phyloP scores from a whole-genome alignment of 2,797 vertebrate genomes.

The Chrosomus eos region DNA sequence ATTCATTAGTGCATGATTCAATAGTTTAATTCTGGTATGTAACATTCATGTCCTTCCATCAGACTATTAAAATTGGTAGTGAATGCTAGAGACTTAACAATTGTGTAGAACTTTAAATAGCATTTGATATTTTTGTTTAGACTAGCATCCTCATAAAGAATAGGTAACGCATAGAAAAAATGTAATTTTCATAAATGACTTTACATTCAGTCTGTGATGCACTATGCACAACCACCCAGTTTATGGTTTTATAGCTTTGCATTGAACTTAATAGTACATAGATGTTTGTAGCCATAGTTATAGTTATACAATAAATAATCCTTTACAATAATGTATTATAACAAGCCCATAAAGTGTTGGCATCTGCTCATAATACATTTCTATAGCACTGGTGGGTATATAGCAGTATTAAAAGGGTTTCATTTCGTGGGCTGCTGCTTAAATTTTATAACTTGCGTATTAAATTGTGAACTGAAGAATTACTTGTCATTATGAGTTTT shows the following conservation, averaged over 20 bases:
- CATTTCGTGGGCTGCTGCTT: constrained; percentile 4
- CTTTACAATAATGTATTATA: constrained; percentile 1
- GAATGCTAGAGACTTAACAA: not conserved
- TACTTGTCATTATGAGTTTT: constrained; percentile 24
- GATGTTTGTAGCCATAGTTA: not conserved
- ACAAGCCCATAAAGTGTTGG: constrained; percentile 10
- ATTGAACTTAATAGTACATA: not conserved
- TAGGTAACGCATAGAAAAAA: not conserved
- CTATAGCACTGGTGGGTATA: not conserved
- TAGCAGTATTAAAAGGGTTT: not conserved
- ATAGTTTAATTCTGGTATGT: not conserved
- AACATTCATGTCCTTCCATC: not conserved
- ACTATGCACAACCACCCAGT: no score
- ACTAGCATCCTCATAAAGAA: not conserved
- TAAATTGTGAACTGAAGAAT: constrained; percentile 33
- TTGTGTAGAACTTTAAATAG: not conserved
- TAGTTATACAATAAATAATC: no score
- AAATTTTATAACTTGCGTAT: not conserved
- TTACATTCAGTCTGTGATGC: not conserved
- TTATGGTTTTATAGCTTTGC: not conserved
- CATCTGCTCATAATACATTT: constrained; percentile 18
- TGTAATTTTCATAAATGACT: not conserved
- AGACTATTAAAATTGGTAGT: not conserved
- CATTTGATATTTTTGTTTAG: not conserved
- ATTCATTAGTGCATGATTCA: not conserved